phyloP scores from a whole-genome alignment of 2,888 invertebrate genomes.

The Oscheius sp. region DNA sequence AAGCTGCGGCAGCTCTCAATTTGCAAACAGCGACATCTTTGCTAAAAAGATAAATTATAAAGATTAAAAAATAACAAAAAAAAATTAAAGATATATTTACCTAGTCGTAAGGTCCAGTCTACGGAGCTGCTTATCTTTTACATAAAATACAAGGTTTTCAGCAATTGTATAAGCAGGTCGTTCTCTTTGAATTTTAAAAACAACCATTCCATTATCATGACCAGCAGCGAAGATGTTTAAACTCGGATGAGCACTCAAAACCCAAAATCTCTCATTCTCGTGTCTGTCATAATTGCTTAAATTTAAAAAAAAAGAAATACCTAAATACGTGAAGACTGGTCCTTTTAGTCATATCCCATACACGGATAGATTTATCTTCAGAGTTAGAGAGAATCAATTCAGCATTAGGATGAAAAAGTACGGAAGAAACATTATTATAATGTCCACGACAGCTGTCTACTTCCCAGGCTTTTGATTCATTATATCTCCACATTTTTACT shows the following conservation, averaged over 20 bases:
- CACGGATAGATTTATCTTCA: conserved; percentile 95
- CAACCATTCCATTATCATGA: conserved; percentile 95
- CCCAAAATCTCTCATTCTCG: conserved; percentile 97
- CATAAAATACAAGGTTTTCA: conserved; percentile 90
- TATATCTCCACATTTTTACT: conserved; percentile 89
- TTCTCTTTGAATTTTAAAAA: conserved; percentile 83
- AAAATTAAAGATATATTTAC: conserved; percentile 32
- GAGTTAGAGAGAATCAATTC: conserved; percentile 95
- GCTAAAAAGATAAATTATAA: conserved; percentile 41
- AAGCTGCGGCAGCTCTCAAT: conserved; percentile 76
- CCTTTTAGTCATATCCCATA: conserved; percentile 97
- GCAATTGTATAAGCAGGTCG: conserved; percentile 93
- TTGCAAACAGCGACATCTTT: conserved; percentile 93
- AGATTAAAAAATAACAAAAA: not conserved
- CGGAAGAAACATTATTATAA: conserved; percentile 98
- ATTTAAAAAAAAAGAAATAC: conserved; percentile 15
- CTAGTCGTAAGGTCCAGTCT: conserved; percentile 91
- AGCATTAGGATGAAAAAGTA: conserved; percentile 91
- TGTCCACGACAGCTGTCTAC: conserved; percentile 99
- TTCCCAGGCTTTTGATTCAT: conserved; percentile 86
- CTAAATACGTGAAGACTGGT: conserved; percentile 90
- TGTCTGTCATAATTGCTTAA: no score
- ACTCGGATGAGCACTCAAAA: conserved; percentile 90
- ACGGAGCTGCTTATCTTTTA: conserved; percentile 89
- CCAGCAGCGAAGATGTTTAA: conserved; percentile 98